Percentiles rank a stretch among this genome's conserved stretches.
Conservation (phyloP, 1,140 invertebrate species). For the Drusus annulatus region DNA sequence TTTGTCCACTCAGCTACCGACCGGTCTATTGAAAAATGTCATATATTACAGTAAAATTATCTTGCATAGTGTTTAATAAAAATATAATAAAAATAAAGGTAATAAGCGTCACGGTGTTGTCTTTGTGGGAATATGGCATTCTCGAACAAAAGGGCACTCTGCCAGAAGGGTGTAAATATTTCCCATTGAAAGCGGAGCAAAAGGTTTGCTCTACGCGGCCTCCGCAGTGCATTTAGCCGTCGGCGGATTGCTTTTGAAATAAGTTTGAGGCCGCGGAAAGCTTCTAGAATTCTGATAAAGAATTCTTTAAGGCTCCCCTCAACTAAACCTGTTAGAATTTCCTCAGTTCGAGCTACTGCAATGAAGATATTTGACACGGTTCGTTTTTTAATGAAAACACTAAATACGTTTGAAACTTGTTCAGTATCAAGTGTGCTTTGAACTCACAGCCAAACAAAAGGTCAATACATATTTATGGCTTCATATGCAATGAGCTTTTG, state of each 20-base stretch:
- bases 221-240: slow-evolving; percentile 1
- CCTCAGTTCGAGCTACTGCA: not conserved
- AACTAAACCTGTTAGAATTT: not conserved
- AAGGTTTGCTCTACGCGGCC: slow-evolving; percentile 10
- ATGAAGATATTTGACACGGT: slow-evolving; percentile 19
- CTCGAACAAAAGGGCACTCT: slow-evolving; percentile 40
- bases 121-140: not conserved
- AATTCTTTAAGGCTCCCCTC: not conserved
- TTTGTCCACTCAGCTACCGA: too few species aligned
- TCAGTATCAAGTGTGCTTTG: too few species aligned
- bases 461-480: too few species aligned
- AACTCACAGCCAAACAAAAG: too few species aligned
- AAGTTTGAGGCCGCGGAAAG: slow-evolving; percentile 23
- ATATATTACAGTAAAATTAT: too few species aligned
- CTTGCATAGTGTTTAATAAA: too few species aligned
- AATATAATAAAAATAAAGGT: too few species aligned
- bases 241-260: slow-evolving; percentile 7
- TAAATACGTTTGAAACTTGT: too few species aligned
- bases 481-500: too few species aligned
- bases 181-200: not conserved
- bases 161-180: slow-evolving; percentile 15
- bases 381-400: not conserved
- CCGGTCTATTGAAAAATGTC: too few species aligned
- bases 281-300: slow-evolving; percentile 8
- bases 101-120: too few species aligned